Base-by-base conservation (phyloP, 2,113 vertebrate genomes). In the Onychostoma macrolepis region DNA sequence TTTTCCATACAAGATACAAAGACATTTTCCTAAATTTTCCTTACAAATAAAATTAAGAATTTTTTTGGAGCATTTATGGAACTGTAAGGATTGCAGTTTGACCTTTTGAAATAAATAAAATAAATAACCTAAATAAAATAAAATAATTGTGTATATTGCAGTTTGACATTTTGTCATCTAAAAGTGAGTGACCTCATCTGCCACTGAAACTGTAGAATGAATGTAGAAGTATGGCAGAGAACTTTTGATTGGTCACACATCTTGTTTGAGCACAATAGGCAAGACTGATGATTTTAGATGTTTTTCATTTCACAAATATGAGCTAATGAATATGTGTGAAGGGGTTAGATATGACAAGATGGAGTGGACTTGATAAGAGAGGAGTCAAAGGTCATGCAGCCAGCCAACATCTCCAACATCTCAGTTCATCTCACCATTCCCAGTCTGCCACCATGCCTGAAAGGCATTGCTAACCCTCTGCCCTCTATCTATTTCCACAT, bases 251-350 rank as follows among this genome's bases (percentile, higher is more conserved):
- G 24, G 24, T 41, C 74, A 48, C 21, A 41, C 45, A 76, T 76
- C 74, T 76, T 48, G 36, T 45, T 41, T 75, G 11, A 26, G 41
- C 41, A 8, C 72, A n/a, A 12, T 2, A 75, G 12, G 41, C 11
- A 48, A 76, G n/a, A 45, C 12, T n/a, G n/a, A n/a, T n/a, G 8
- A 28, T 5, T 76, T 76, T 48, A 76, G 12, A 48, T 76, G 41
- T 17, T 26, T 76, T 48, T 75, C 71, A n/a, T 75, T 75, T 38
- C 71, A 69, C 67, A 69, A 8, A 43, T 21, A 75, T 43, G 36
- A n/a, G 8, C 38, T 43, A 43, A 74, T 75, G 24, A 75, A n/a
- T 75, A 43, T 43, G 71, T n/a, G 71, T 74, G 71, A 75, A 75
- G 2, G 21, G 38, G 38, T 43, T 43, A 38, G 17, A n/a, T 74